Evolutionary conservation across 1,140 invertebrate species (phyloP).

Genomic region (Rhyzopertha dominica): DNA sequence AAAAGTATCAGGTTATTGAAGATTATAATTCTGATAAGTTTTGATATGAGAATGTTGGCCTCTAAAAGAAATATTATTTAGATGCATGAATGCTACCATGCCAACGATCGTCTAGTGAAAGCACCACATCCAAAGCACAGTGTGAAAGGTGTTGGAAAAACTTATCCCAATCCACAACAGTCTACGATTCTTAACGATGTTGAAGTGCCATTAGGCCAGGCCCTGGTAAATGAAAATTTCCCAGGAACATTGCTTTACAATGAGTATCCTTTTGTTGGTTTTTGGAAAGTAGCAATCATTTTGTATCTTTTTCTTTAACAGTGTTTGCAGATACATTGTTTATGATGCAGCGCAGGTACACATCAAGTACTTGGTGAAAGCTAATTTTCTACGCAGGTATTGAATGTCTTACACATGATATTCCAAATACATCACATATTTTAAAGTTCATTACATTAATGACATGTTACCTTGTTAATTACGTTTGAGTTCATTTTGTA

Average conservation of each 20-base stretch:
- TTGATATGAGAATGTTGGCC: no score
- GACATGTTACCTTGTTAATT: no score
- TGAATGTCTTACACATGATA: conserved; percentile 33
- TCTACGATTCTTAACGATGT: conserved; percentile 50
- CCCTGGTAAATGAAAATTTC: conserved; percentile 40
- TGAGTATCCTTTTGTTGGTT: conserved; percentile 61
- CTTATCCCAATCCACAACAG: conserved; percentile 61
- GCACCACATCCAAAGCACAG: conserved; percentile 74
- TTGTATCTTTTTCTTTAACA: conserved; percentile 47
- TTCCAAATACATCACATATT: no score
- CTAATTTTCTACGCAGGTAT: conserved; percentile 72
- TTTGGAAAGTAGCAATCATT: not conserved
- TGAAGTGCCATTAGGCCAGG: conserved; percentile 70
- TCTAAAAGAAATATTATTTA: conserved; percentile 43
- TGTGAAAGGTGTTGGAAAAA: conserved; percentile 70
- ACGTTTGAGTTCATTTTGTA: no score
- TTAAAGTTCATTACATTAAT: no score
- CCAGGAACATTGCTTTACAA: conserved; percentile 71
- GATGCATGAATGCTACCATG: conserved; percentile 61
- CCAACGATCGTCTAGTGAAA: conserved; percentile 75
- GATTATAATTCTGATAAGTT: no score
- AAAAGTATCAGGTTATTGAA: no score
- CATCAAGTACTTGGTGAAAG: conserved; percentile 70
- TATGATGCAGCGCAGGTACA: conserved; percentile 88
- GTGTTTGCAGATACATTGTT: conserved; percentile 68